A percentile compares a stretch with the other conserved stretches of the same genome.
Conservation (phyloP, 2,888 invertebrate genomes). For the Cetonia aurata region DNA sequence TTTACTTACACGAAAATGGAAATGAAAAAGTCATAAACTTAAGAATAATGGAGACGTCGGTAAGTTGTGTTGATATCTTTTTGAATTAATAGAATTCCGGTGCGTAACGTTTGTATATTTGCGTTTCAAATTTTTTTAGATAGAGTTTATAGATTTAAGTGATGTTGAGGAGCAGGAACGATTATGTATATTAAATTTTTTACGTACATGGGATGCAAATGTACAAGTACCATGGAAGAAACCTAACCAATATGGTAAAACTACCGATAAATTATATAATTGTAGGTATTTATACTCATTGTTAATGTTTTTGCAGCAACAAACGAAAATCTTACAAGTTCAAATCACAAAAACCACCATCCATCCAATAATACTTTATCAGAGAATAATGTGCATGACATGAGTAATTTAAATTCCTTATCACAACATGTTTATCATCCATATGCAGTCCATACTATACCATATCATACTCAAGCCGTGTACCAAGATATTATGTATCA, state of each 20-base stretch:
- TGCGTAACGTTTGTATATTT: constrained; percentile 5
- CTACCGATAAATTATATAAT: constrained; percentile 43
- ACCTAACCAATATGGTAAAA: constrained; percentile 45
- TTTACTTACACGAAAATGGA: constrained; percentile 34
- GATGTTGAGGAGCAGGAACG: constrained; percentile 79
- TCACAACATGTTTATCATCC: constrained; percentile 21
- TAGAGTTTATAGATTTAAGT: constrained; percentile 81
- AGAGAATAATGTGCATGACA: constrained; percentile 16
- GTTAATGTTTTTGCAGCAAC: neutral
- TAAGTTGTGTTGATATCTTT: constrained; percentile 22
- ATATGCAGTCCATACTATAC: constrained; percentile 14
- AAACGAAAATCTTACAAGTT: constrained; percentile 1
- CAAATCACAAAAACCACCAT: constrained; percentile 5
- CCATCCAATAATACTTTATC: constrained; percentile 14
- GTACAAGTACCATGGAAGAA: constrained; percentile 64
- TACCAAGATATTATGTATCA: constrained; percentile 24
- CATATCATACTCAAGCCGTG: constrained; percentile 35
- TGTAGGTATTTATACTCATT: neutral
- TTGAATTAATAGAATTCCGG: neutral
- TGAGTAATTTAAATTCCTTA: constrained; percentile 19
- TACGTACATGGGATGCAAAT: constrained; percentile 67
- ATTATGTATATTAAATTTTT: constrained; percentile 73
- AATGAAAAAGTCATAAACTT: constrained; percentile 27
- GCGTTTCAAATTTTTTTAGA: constrained; percentile 42
- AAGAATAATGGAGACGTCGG: constrained; percentile 40